Evolutionary conservation across 2,113 vertebrate species (phyloP).

Genomic region (Marmota flaviventris): DNA sequence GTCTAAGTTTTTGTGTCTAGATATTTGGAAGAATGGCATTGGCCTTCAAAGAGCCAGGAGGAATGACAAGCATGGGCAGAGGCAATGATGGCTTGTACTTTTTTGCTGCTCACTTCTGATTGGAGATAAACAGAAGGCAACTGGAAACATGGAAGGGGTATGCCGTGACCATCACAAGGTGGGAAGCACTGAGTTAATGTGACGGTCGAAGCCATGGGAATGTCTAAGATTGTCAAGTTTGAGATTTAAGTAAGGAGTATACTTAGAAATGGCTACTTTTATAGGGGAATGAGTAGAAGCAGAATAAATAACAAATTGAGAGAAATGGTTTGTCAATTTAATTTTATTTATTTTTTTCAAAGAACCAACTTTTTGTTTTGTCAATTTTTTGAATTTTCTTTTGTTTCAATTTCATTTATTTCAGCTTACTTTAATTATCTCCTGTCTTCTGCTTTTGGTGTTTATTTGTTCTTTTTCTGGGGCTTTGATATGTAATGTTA

Average conservation of each 20-base stretch:
- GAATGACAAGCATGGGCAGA: background rate
- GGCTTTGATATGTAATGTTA: too few species aligned
- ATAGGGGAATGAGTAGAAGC: background rate
- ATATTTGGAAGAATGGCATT: background rate
- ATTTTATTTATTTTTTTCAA: too few species aligned
- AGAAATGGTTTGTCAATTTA: background rate
- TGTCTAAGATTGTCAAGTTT: background rate
- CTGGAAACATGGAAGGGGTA: background rate
- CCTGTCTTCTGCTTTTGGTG: too few species aligned
- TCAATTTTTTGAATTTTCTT: too few species aligned
- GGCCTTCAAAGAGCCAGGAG: background rate
- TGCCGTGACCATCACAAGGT: background rate
- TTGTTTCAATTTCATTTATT: too few species aligned
- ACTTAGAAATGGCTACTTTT: background rate
- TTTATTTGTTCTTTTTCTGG: too few species aligned
- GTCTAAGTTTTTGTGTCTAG: background rate
- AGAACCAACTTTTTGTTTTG: too few species aligned
- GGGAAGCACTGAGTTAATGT: background rate
- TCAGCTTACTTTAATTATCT: too few species aligned
- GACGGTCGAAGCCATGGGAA: background rate
- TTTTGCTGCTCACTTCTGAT: background rate
- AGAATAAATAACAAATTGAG: background rate
- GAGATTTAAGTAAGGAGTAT: background rate
- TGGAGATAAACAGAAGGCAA: background rate
- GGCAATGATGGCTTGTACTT: background rate